These are phyloP conservation scores for Drosophila nr. perissopoda DNA, from an alignment of 2,888 invertebrate species.

Conservation along the genomic window DNA sequence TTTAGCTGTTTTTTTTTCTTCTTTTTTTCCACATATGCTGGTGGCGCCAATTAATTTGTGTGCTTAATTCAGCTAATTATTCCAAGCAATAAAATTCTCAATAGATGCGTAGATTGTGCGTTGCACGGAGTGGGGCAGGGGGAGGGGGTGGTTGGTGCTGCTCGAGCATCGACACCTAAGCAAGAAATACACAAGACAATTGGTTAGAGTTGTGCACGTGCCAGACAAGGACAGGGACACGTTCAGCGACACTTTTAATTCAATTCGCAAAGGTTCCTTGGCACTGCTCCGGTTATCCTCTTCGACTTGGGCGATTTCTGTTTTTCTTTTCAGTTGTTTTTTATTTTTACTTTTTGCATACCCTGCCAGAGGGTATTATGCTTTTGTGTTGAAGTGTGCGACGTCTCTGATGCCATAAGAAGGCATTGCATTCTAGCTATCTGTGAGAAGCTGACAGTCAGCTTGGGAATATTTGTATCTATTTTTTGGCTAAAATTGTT, in stretches of 20 bases:
- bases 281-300: conserved; percentile 18
- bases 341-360: not conserved
- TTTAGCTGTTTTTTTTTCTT: conserved; percentile 8
- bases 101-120: conserved; percentile 65
- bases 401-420: not conserved
- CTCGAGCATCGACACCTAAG: conserved; percentile 43
- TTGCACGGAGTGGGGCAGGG: not conserved
- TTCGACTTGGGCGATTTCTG: not conserved
- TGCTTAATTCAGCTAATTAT: conserved; percentile 79
- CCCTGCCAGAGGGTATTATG: not conserved
- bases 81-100: conserved; percentile 78
- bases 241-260: conserved; percentile 79
- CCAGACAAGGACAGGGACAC: conserved; percentile 62
- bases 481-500: accelerated
- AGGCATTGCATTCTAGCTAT: not conserved
- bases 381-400: not conserved
- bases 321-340: conserved; percentile 13
- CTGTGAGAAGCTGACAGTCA: not conserved
- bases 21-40: conserved; percentile 65
- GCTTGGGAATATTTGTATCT: not conserved
- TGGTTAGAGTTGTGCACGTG: conserved; percentile 33
- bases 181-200: conserved; percentile 8
- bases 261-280: conserved; percentile 77
- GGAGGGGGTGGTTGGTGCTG: not conserved
- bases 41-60: conserved; percentile 75